phyloP scores from a whole-genome alignment of 53 echinoderm and acorn worm genomes.

The Apostichopus leukothele region DNA sequence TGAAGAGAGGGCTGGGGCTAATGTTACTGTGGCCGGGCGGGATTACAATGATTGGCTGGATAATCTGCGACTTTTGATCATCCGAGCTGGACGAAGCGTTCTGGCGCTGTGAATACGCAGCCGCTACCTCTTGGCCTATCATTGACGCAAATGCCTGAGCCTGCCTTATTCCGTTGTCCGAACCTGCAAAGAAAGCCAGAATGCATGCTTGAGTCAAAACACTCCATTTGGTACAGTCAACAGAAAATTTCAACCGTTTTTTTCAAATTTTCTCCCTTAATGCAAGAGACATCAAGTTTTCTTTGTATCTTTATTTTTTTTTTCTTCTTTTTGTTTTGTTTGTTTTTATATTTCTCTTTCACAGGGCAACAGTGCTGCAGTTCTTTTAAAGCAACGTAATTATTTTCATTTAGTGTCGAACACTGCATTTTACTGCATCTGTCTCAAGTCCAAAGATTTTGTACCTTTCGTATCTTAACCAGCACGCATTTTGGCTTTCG shows the following conservation, averaged over 20 bases:
- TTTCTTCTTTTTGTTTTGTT: no score
- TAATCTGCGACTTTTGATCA: conserved; percentile 75
- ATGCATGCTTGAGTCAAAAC: conserved; percentile 62
- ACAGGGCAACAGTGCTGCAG: no score
- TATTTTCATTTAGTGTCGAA: no score
- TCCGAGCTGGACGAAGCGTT: conserved; percentile 43
- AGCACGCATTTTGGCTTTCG: conserved; percentile 75
- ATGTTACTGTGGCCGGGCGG: conserved; percentile 58
- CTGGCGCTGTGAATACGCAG: conserved; percentile 81
- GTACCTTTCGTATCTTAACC: conserved; percentile 35
- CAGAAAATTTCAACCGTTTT: no score
- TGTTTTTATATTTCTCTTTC: no score
- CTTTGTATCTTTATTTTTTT: no score
- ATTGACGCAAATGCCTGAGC: conserved; percentile 97
- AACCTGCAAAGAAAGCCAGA: conserved; percentile 72
- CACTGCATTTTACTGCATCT: background rate
- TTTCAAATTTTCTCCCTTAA: no score
- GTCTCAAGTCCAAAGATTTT: background rate
- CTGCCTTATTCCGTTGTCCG: conserved; percentile 80
- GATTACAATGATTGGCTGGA: conserved; percentile 97
- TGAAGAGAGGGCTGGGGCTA: conserved; percentile 27
- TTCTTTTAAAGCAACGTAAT: no score
- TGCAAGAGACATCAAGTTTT: no score
- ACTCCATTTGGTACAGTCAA: background rate
- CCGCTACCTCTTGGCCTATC: conserved; percentile 94